Evolutionary conservation across 2,888 invertebrate genomes (phyloP).

Genomic region (Zygogramma bicolorata): DNA sequence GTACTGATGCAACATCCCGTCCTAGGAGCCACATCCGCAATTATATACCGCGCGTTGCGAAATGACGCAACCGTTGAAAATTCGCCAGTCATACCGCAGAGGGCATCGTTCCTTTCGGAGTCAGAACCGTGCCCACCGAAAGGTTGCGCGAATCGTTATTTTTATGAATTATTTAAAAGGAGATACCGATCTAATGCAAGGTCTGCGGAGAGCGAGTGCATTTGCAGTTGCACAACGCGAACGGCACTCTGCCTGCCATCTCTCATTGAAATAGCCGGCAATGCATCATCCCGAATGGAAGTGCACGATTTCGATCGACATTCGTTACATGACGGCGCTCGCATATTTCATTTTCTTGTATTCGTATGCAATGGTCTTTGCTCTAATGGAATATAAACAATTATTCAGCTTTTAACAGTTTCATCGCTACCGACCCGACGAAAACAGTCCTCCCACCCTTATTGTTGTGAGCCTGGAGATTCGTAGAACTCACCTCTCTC

Average conservation of each 20-base stretch:
- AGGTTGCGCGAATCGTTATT: conserved; percentile 25
- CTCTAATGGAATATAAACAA: no score
- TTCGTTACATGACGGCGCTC: no score
- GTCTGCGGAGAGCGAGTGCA: conserved; percentile 19
- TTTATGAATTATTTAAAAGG: conserved; percentile 27
- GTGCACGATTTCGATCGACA: neutral
- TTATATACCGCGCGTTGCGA: neutral
- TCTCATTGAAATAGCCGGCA: neutral
- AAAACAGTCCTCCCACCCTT: no score
- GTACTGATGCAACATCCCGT: no score
- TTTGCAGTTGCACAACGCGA: neutral
- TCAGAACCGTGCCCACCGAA: conserved; percentile 2
- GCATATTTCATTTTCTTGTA: no score
- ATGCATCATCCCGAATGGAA: neutral
- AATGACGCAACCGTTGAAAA: neutral
- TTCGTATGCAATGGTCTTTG: no score
- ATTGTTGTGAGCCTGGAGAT: no score
- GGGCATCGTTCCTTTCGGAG: neutral
- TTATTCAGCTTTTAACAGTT: no score
- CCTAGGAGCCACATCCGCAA: neutral
- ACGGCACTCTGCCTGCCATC: neutral
- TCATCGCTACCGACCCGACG: no score
- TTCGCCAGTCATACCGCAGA: neutral
- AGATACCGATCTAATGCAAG: conserved; percentile 34
- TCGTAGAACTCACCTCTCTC: no score